Evolutionary conservation across 30 jellyfish, hydroid and myxozoan genomes (phyloP).

Genomic region (Pseudorhiza aurosa): DNA sequence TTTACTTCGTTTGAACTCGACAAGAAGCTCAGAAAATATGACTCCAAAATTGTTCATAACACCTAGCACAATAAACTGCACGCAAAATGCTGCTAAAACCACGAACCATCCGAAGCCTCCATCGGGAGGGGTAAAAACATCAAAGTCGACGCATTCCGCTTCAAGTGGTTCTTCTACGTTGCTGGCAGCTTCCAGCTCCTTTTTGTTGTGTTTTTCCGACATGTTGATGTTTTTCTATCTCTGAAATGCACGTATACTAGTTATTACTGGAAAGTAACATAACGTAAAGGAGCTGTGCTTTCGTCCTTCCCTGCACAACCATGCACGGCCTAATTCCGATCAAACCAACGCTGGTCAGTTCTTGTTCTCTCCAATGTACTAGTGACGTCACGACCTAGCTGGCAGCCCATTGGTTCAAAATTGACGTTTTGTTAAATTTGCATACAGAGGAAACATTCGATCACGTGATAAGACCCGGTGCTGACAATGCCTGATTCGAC

Average conservation of each 20-base stretch:
- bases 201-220: constrained; percentile 31
- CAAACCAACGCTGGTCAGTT: neutral
- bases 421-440: constrained; percentile 42
- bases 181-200: constrained; percentile 65
- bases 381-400: constrained; percentile 32
- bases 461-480: constrained; percentile 30
- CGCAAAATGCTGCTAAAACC: constrained; percentile 91
- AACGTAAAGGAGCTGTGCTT: neutral
- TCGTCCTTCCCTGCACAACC: constrained; percentile 1
- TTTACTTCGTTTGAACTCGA: constrained; percentile 81
- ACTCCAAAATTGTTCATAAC: constrained; percentile 97
- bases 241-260: neutral
- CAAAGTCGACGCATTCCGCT: constrained; percentile 77
- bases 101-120: constrained; percentile 99
- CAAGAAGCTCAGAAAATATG: constrained; percentile 83
- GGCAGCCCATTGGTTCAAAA: constrained; percentile 20
- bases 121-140: constrained; percentile 75
- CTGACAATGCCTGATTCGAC: neutral
- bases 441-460: constrained; percentile 47
- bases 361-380: constrained; percentile 4
- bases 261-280: neutral
- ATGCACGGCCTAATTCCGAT: neutral
- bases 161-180: constrained; percentile 68
- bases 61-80: constrained; percentile 95
- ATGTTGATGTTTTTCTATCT: neutral